Evolutionary conservation across 2,888 invertebrate species (phyloP).

Genomic region (Steinernema hermaphroditum): DNA sequence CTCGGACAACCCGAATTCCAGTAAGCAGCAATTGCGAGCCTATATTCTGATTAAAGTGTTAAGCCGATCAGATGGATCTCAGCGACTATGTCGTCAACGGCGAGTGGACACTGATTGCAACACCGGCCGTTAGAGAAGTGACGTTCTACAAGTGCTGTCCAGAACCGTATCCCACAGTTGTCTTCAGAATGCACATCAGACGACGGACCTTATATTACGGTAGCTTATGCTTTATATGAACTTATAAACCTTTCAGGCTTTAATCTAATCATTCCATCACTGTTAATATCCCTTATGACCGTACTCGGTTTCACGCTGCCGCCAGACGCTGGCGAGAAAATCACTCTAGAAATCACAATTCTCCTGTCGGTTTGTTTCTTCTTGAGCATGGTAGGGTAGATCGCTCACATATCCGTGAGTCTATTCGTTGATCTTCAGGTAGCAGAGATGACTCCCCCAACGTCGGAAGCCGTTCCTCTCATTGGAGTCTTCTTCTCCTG

Average conservation of each 20-base stretch:
- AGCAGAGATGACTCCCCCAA: constrained; percentile 94
- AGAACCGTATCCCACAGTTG: constrained; percentile 69
- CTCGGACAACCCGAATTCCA: constrained; percentile 42
- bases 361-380: constrained; percentile 90
- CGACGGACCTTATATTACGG: constrained; percentile 94
- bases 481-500: constrained; percentile 63
- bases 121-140: constrained; percentile 67
- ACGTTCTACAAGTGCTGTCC: constrained; percentile 79
- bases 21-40: constrained; percentile 34
- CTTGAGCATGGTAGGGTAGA: constrained; percentile 80
- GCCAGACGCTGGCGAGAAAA: constrained; percentile 97
- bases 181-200: constrained; percentile 90
- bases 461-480: constrained; percentile 68
- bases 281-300: constrained; percentile 97
- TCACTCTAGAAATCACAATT: constrained; percentile 73
- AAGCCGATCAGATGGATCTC: constrained; percentile 56
- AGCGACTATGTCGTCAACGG: constrained; percentile 59
- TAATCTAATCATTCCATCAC: constrained; percentile 97
- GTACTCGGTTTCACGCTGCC: constrained; percentile 95
- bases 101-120: constrained; percentile 56
- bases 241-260: constrained; percentile 74
- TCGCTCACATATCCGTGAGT: not conserved
- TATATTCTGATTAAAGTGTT: not conserved
- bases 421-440: not conserved
- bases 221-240: constrained; percentile 12